phyloP scores from a whole-genome alignment of 1,140 invertebrate species.

The Drosophila yakuba region DNA sequence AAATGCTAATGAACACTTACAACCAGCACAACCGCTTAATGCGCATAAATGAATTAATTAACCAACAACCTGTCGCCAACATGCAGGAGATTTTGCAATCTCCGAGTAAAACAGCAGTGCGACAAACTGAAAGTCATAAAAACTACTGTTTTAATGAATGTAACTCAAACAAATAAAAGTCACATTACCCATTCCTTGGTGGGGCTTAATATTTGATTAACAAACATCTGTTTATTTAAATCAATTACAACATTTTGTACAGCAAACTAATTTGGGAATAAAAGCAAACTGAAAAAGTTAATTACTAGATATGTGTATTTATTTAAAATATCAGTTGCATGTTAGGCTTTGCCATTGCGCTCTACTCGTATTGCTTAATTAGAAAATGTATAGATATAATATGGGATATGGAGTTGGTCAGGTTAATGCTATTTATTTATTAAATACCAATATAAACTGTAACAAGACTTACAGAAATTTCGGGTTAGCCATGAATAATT shows the following conservation, averaged over 20 bases:
- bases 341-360: neutral
- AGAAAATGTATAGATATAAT: constrained; percentile 4
- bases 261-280: constrained; percentile 8
- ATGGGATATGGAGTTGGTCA: constrained; percentile 1
- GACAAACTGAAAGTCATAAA: constrained; percentile 19
- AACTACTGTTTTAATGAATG: constrained; percentile 29
- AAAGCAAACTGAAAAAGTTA: constrained; percentile 9
- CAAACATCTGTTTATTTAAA: constrained; percentile 26
- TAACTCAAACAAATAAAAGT: constrained; percentile 42
- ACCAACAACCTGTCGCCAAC: constrained; percentile 43
- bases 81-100: constrained; percentile 1
- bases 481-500: neutral
- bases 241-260: constrained; percentile 24
- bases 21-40: constrained; percentile 57
- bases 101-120: constrained; percentile 3
- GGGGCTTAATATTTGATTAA: constrained; percentile 33
- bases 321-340: constrained; percentile 8
- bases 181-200: constrained; percentile 2
- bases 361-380: constrained; percentile 20
- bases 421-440: no score
- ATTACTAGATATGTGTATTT: constrained; percentile 21
- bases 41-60: constrained; percentile 62
- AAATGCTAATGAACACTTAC: constrained; percentile 75
- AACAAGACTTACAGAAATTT: neutral
- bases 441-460: neutral